Evolutionary conservation across 2,888 invertebrate species (phyloP).

Genomic region (Oasisia sp.): DNA sequence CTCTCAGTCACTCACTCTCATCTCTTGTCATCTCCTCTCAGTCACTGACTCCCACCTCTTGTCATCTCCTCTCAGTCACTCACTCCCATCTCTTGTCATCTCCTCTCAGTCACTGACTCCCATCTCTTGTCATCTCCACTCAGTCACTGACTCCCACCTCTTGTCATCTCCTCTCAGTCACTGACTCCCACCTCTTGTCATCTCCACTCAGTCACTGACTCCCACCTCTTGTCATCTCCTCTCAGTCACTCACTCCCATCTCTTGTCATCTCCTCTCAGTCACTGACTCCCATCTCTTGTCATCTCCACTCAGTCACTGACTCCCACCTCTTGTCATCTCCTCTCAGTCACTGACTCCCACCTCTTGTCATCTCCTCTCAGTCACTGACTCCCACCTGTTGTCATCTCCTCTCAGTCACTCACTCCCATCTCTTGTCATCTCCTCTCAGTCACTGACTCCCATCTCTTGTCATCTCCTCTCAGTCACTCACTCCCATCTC

Average conservation of each 20-base stretch:
- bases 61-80: constrained; percentile 17
- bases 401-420: constrained; percentile 17
- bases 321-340: neutral
- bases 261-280: constrained; percentile 3
- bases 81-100: neutral
- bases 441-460: neutral
- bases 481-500: neutral
- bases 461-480: neutral
- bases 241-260: neutral
- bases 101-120: neutral
- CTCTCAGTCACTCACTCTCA: neutral
- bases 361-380: neutral
- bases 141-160: neutral
- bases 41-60: neutral
- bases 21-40: neutral
- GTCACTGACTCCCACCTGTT: neutral
- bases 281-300: neutral
- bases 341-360: neutral
- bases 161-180: constrained; percentile 13
- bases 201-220: constrained; percentile 7
- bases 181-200: neutral
- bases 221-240: neutral
- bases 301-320: constrained; percentile 8
- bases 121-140: neutral
- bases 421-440: neutral